Conservation (phyloP, 2,888 invertebrate species). For the Brachylomia viminalis region DNA sequence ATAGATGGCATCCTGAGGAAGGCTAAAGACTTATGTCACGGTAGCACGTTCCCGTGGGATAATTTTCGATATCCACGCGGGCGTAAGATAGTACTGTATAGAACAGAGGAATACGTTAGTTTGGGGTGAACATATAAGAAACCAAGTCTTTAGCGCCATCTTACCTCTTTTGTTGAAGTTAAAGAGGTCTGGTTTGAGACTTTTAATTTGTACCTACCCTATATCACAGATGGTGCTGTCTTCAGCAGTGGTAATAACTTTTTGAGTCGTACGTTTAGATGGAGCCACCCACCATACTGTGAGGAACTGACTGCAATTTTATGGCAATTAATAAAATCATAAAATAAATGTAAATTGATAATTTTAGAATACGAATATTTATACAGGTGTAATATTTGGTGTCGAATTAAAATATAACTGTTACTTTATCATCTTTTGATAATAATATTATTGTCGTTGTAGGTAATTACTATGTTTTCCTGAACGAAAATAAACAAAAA, state of each 20-base stretch:
- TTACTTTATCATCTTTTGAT: background rate
- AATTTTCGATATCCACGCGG: too few relatives aligned
- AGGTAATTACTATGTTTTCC: background rate
- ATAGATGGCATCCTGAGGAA: too few relatives aligned
- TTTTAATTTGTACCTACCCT: background rate
- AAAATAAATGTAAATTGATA: background rate
- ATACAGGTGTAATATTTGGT: background rate
- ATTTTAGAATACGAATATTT: background rate
- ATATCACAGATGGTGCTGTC: constrained; percentile 40
- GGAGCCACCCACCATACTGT: constrained; percentile 16
- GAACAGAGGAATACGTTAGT: background rate
- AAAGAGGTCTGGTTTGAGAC: too few relatives aligned
- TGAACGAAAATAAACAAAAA: background rate
- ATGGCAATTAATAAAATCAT: background rate
- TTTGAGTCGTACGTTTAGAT: constrained; percentile 15
- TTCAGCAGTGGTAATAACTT: background rate
- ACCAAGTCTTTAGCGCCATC: constrained; percentile 24
- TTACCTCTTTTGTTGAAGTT: background rate
- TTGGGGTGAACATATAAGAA: background rate
- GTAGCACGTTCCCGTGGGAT: too few relatives aligned
- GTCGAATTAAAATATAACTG: background rate
- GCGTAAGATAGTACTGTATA: too few relatives aligned
- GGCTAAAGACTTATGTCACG: too few relatives aligned
- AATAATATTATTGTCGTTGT: background rate
- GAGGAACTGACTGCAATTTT: background rate